Conservation (phyloP, 2,113 vertebrate species). For the Scomber colias region DNA sequence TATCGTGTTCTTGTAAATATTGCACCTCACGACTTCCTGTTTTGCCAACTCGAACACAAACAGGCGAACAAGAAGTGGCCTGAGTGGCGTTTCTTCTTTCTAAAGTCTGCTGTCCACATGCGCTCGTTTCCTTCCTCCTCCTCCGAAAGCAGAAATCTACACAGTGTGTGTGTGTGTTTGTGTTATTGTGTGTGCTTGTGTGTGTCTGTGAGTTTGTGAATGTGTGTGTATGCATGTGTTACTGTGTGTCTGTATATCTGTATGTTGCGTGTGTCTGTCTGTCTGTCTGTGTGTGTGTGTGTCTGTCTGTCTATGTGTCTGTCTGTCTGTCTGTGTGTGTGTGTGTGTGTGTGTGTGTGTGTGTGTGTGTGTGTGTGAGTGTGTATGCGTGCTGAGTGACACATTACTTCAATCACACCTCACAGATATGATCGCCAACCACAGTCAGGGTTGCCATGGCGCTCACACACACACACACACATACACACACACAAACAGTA, state of each 20-base stretch:
- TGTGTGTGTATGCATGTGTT: too few species aligned
- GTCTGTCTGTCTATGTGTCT: too few species aligned
- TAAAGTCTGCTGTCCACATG: conserved; percentile 64
- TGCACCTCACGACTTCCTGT: conserved; percentile 44
- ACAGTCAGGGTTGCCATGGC: conserved; percentile 36
- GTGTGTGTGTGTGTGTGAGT: too few species aligned
- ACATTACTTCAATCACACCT: conserved; percentile 46
- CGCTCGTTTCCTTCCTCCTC: conserved; percentile 63
- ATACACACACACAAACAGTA: background rate
- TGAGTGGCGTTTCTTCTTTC: conserved; percentile 66
- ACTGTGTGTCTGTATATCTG: too few species aligned
- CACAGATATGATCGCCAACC: conserved; percentile 18
- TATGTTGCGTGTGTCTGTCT: too few species aligned
- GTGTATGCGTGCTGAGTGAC: background rate
- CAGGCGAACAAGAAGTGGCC: conserved; percentile 34
- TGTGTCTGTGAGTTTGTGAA: too few species aligned
- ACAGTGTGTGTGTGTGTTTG: background rate
- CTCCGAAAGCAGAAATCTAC: conserved; percentile 9
- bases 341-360: too few species aligned
- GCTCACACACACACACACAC: background rate
- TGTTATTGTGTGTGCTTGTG: too few species aligned
- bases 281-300: too few species aligned
- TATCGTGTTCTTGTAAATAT: conserved; percentile 13
- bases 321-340: too few species aligned
- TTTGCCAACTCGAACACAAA: conserved; percentile 25